These are phyloP conservation scores for Anaspis maculata DNA, from an alignment of 2,888 invertebrate genomes.

Conservation along the genomic window DNA sequence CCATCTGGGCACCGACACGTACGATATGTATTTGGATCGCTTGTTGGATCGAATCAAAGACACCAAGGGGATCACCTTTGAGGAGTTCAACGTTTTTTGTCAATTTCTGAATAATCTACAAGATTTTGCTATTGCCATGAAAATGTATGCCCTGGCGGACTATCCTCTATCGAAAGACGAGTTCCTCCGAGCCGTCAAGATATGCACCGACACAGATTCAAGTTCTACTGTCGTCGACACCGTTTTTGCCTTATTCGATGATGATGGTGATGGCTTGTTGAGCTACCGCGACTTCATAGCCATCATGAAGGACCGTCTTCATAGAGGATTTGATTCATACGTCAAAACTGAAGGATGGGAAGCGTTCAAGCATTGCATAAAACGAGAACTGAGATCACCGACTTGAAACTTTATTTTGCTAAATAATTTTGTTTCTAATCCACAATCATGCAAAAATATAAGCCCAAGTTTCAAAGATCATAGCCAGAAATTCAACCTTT, in stretches of 20 bases:
- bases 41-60: slow-evolving; percentile 66
- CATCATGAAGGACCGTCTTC: slow-evolving; percentile 90
- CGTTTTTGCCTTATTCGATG: slow-evolving; percentile 91
- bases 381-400: too few species aligned
- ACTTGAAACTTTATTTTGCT: too few species aligned
- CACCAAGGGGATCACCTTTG: slow-evolving; percentile 72
- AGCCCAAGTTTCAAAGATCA: too few species aligned
- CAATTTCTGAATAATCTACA: slow-evolving; percentile 90
- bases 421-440: too few species aligned
- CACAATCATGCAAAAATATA: too few species aligned
- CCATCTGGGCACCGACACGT: slow-evolving; percentile 72
- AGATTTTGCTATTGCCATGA: slow-evolving; percentile 92
- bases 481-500: too few species aligned
- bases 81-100: slow-evolving; percentile 86
- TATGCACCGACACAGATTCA: slow-evolving; percentile 77
- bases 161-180: slow-evolving; percentile 87
- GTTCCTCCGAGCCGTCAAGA: slow-evolving; percentile 82
- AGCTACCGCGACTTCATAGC: slow-evolving; percentile 92
- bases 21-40: slow-evolving; percentile 78
- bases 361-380: slow-evolving; percentile 73
- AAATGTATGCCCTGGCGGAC: slow-evolving; percentile 88
- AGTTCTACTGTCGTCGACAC: slow-evolving; percentile 77
- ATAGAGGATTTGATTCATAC: slow-evolving; percentile 81
- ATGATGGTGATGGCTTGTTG: slow-evolving; percentile 85
- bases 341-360: slow-evolving; percentile 80